Conservation (phyloP, 2,113 vertebrate species). For the Rhodinocichla rosea region DNA sequence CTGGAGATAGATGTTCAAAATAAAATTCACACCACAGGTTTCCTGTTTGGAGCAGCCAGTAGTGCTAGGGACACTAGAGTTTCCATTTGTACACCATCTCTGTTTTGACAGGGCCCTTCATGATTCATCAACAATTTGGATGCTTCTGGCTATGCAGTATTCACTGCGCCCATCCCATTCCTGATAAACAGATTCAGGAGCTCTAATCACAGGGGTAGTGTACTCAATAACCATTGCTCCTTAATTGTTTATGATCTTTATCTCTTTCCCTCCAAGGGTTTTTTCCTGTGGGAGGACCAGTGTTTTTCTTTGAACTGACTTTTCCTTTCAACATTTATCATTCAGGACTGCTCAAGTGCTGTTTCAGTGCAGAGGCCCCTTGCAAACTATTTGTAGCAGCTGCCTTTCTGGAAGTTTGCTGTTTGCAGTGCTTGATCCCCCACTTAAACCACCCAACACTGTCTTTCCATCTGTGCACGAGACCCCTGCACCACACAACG, state of each 20-base stretch:
- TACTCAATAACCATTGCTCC: conserved; percentile 17
- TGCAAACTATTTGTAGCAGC: not conserved
- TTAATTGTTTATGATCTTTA: conserved; percentile 46
- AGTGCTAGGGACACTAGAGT: not conserved
- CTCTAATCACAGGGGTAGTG: not conserved
- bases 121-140: not conserved
- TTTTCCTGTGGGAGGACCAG: not conserved
- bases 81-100: not conserved
- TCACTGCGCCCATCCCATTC: not conserved
- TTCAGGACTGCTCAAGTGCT: not conserved
- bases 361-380: not conserved
- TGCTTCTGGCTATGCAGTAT: conserved; percentile 7
- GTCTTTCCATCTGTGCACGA: not conserved
- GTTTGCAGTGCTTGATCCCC: not conserved
- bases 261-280: not conserved
- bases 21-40: conserved; percentile 10
- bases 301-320: conserved; percentile 40
- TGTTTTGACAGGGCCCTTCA: not conserved
- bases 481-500: not conserved
- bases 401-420: not conserved
- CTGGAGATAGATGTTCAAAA: conserved; percentile 32
- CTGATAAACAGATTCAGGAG: conserved; percentile 14
- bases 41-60: not conserved
- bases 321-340: conserved; percentile 36
- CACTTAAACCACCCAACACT: not conserved